Base-by-base conservation (phyloP, 2,113 vertebrate species). In the Clarias magur region DNA sequence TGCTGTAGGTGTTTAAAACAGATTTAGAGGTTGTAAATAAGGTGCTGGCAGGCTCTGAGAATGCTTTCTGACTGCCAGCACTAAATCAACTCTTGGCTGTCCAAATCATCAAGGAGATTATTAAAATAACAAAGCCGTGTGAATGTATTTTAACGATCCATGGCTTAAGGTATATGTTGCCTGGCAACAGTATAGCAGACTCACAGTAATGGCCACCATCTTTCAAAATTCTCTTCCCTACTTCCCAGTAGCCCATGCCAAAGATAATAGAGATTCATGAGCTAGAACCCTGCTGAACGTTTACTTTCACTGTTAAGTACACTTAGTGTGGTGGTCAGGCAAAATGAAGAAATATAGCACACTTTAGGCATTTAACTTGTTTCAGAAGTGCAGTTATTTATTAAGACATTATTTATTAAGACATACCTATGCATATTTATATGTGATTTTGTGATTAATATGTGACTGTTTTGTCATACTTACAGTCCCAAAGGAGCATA, bases 131-230 rank as follows among this genome's bases (percentile, higher is more conserved):
- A 86, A 60, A 82, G 25, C 79, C 79, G 53, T 8, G 3, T 11
- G 12, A 67, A 86, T 60, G 54, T 42, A 81, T 3, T 23, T 4
- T 62, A 73, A 86, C 19, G 63, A 13, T 59, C 53, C 9, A 17
- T 72, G 79, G 65, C 79, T 86, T 59, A 86, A 81, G n/a, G 85
- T 86, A 60, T 25, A 86, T 73, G 67, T 73, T 86, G 79, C 79
- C 67, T 82, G 67, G 85, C 79, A 86, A 82, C 65, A 82, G 79
- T 86, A 73, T 82, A 82, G 79, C 56, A 62, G 85, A 38, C 59
- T 82, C 65, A 72, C 16, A 56, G 53, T 54, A n/a, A 9, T 56
- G 62, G 53, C 48, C 42, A 85, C 27, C 23, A 16, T 86, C 85
- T 72, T 82, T 67, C 23, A 48, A 4, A n/a, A n/a, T 67, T 57